A percentile compares a stretch with the other conserved stretches of the same genome.
These are phyloP conservation scores for Synanthedon formicaeformis DNA, from an alignment of 2,888 invertebrate species.

Conservation along the genomic window DNA sequence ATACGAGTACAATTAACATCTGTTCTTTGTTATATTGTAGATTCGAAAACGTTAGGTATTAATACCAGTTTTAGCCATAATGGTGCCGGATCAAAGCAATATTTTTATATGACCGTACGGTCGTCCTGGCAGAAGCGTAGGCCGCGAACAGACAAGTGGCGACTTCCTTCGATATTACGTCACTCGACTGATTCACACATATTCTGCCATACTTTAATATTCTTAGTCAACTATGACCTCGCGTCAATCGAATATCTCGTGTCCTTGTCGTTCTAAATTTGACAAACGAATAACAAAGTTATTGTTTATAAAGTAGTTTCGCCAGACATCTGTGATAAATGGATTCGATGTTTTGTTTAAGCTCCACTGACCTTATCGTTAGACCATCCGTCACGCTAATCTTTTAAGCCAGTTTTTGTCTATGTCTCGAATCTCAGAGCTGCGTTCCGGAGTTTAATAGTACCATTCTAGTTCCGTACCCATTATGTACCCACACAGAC, in stretches of 20 bases:
- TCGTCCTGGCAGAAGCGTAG: constrained; percentile 45
- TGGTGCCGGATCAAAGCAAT: constrained; percentile 33
- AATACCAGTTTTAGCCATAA: constrained; percentile 22
- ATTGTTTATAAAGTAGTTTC: constrained; percentile 11
- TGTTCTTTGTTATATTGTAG: too few relatives aligned
- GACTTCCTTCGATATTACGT: constrained; percentile 59
- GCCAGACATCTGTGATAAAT: constrained; percentile 18
- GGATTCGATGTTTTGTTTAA: constrained; percentile 15
- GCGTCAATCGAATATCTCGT: constrained; percentile 14
- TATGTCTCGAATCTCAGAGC: constrained; percentile 16
- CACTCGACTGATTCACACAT: constrained; percentile 49
- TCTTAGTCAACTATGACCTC: constrained; percentile 38
- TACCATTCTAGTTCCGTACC: constrained; percentile 21
- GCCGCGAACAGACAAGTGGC: constrained; percentile 47
- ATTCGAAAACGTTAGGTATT: background rate
- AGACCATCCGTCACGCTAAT: constrained; percentile 21
- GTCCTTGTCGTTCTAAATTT: constrained; percentile 33
- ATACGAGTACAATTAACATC: too few relatives aligned
- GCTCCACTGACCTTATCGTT: constrained; percentile 20
- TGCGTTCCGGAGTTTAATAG: constrained; percentile 20
- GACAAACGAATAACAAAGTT: constrained; percentile 17
- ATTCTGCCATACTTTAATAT: constrained; percentile 28
- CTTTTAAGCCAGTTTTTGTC: constrained; percentile 17
- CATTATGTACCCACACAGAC: constrained; percentile 18
- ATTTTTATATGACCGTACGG: constrained; percentile 24